Conservation (phyloP, 1,140 invertebrate species). For the Vanessa atalanta region DNA sequence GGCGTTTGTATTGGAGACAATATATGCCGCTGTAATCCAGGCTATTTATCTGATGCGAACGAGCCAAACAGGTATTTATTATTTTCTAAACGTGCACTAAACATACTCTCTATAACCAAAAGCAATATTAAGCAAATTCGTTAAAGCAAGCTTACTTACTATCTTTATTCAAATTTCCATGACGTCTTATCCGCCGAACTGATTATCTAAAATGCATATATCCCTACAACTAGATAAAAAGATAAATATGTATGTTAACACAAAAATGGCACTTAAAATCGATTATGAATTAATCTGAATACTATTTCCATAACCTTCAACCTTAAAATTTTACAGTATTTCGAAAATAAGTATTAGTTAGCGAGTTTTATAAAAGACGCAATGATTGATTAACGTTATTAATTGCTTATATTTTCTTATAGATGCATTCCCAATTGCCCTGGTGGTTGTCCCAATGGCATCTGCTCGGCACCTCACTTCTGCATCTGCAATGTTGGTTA, state of each 20-base stretch:
- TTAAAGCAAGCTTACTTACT: too few species aligned
- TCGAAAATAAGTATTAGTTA: too few species aligned
- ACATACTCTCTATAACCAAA: not conserved
- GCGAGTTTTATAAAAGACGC: not conserved
- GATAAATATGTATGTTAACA: too few species aligned
- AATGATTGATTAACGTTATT: not conserved
- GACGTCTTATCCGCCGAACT: too few species aligned
- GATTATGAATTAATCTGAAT: too few species aligned
- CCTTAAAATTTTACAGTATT: too few species aligned
- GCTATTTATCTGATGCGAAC: constrained; percentile 71
- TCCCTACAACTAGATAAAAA: too few species aligned
- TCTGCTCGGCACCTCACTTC: constrained; percentile 82
- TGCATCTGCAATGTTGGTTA: constrained; percentile 83
- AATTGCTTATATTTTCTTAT: constrained; percentile 23
- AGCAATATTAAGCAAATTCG: too few species aligned
- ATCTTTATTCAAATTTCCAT: too few species aligned
- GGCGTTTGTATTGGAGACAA: constrained; percentile 79
- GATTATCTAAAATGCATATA: too few species aligned
- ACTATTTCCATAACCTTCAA: too few species aligned
- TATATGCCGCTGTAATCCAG: constrained; percentile 78
- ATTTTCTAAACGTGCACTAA: not conserved
- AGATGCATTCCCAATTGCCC: constrained; percentile 82
- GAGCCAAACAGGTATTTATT: constrained; percentile 49
- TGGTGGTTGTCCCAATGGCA: constrained; percentile 83
- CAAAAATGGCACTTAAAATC: too few species aligned